Base-by-base conservation (phyloP, 2,113 vertebrate genomes). In the Macquaria australasica region DNA sequence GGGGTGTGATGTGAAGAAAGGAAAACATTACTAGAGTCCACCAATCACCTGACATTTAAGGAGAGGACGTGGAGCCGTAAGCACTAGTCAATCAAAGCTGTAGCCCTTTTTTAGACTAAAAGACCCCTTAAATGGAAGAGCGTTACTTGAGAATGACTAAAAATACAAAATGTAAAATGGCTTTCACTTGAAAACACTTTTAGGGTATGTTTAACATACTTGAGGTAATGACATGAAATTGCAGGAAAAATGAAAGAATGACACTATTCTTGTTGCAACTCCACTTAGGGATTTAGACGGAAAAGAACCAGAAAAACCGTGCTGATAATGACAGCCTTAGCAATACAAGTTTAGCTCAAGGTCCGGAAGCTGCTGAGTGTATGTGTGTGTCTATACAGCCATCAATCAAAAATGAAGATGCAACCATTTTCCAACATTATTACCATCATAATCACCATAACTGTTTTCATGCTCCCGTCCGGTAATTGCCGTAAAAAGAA, bases 381-480 rank as follows among this genome's bases (percentile, higher is more conserved):
- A 25, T 56, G 31, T 60, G 67, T 60, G 73, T 31, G 69, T 84
- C 64, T 66, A 25, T 25, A 18, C n/a, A 71, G 12, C 71, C 43
- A 84, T 91, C 81, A 73, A 62, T 90, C 75, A 89, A 34, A 78
- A 37, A 28, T 48, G 23, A 79, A 74, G 66, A 85, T 78, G 37
- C 56, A 69, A 70, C 15, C 3, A 20, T 79, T 34, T 71, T 59
- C 39, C 45, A 68, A 34, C 70, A 71, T 75, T 66, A 89, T 79
- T 77, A 80, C 85, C 37, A 51, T 84, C 34, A 71, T 87, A 77
- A 90, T 90, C 84, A 73, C 25, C 64, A 6, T 16, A 15, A 70
- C 77, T 73, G 77, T 82, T 79, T 77, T 18, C 50, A 71, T 66
- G 62, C 25, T 68, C 25, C 48, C n/a, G 28, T 74, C 73, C 1